Evolutionary conservation across 2,888 invertebrate genomes (phyloP).

Genomic region (Leistus spinibarbis): DNA sequence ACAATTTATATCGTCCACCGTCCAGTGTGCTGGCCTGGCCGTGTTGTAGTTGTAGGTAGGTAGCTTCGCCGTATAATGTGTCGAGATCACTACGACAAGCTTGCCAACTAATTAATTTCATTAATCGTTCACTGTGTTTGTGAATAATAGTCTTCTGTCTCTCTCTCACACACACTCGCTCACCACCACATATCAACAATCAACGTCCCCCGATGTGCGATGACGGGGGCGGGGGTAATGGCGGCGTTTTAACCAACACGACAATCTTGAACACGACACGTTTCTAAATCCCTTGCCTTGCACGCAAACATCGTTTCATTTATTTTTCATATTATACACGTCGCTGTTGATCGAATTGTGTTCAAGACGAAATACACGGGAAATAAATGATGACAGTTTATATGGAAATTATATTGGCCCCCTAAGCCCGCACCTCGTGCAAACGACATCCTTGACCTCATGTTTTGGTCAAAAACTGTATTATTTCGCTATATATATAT

Average conservation of each 20-base stretch:
- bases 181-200: not conserved
- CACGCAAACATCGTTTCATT: not conserved
- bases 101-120: constrained; percentile 37
- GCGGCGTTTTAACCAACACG: constrained; percentile 1
- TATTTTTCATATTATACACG: not conserved
- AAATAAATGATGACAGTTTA: not conserved
- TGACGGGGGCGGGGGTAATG: not conserved
- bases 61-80: not conserved
- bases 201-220: not conserved
- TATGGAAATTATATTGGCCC: too few relatives aligned
- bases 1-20: constrained; percentile 3
- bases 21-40: not conserved
- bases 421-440: too few relatives aligned
- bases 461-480: too few relatives aligned
- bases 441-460: too few relatives aligned
- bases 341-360: not conserved
- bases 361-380: not conserved
- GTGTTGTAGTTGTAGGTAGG: not conserved
- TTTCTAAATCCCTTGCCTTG: not conserved
- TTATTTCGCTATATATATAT: too few relatives aligned
- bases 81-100: constrained; percentile 16
- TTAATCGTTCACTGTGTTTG: constrained; percentile 27
- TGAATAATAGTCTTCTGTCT: not conserved
- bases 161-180: not conserved
- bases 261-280: not conserved